Conservation (phyloP, 1,140 invertebrate species). For the Aphelenchoides avenae region DNA sequence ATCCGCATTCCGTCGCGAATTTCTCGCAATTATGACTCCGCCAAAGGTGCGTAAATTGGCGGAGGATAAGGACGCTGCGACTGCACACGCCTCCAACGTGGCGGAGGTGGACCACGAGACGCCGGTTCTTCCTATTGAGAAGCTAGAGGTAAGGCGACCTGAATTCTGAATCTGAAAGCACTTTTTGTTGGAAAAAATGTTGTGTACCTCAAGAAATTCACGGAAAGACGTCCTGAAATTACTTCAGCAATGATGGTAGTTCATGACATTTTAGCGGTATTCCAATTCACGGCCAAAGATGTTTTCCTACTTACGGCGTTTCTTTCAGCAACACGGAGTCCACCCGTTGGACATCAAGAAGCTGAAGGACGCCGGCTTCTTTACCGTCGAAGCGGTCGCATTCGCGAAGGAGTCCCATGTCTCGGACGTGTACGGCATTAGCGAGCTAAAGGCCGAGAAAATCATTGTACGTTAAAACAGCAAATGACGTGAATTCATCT, state of each 20-base stretch:
- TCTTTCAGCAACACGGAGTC: constrained; percentile 46
- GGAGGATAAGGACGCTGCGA: no score
- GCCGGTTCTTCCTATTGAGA: constrained; percentile 23
- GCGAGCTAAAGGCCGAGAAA: constrained; percentile 94
- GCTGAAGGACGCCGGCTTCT: constrained; percentile 81
- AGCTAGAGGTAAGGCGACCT: constrained; percentile 34
- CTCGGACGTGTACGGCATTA: constrained; percentile 87
- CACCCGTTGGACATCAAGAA: constrained; percentile 79
- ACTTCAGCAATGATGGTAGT: no score
- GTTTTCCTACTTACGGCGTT: constrained; percentile 15
- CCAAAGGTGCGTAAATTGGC: no score
- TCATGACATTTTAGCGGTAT: no score
- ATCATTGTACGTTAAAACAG: constrained; percentile 66
- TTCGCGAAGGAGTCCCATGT: constrained; percentile 87
- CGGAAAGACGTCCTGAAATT: no score
- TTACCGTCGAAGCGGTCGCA: constrained; percentile 90
- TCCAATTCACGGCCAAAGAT: no score
- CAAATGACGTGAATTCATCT: neutral
- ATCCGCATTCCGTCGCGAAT: no score
- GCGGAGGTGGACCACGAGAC: constrained; percentile 9
- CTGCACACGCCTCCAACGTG: no score
- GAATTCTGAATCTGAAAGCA: no score
- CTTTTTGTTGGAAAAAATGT: no score
- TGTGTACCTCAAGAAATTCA: no score
- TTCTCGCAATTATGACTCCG: no score